Evolutionary conservation across 2,113 vertebrate genomes (phyloP), one percentile per base, ranked within the genome.

Genomic region (Triplophysa siluroides): DNA sequence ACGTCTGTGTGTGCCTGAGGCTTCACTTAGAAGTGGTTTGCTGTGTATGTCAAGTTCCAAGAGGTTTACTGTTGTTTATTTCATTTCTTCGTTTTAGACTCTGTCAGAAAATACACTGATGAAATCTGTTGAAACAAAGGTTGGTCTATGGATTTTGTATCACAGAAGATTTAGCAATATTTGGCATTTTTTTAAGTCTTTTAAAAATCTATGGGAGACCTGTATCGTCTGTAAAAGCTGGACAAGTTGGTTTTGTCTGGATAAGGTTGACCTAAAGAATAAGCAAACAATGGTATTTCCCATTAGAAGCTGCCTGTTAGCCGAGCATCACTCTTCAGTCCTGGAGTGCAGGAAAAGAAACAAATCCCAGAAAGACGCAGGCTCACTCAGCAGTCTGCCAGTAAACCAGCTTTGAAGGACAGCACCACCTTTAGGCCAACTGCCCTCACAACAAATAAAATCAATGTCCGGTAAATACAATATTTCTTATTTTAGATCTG

Each of bases 381-480:
- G 70, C 88, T 91, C 0, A 89, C 89, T 24, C 58, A 54, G 62
- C 76, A 2, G 26, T 86, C 90, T 0, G 83, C 87, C 5, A 91
- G 60, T 5, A 91, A 54, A 77, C 84, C 86, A 4, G 81, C 86
- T 5, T 61, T 83, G 29, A 87, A 91, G 69, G 87, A 79, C 38
- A 93, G 84, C 0, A 76, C 85, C 24, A 77, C 84, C 0, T 94
- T 94, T 86, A 93, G 87, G 75, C 94, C 90, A 4, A 91, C 91
- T 0, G 82, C 93, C 2, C 79, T 94, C 69, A 96, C 94, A 18
- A 91, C 92, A 21, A 88, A 93, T 70, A 97, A 95, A 90, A 95
- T 96, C 89, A 98, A 95, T 0, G 95, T 98, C 84, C 94, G 96
- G 97, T 98, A 91, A 85, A 56, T 60, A 14, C 47, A 5, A 18